These are phyloP conservation scores for Pardalotus punctatus DNA, from an alignment of 2,113 vertebrate species.

Conservation along the genomic window DNA sequence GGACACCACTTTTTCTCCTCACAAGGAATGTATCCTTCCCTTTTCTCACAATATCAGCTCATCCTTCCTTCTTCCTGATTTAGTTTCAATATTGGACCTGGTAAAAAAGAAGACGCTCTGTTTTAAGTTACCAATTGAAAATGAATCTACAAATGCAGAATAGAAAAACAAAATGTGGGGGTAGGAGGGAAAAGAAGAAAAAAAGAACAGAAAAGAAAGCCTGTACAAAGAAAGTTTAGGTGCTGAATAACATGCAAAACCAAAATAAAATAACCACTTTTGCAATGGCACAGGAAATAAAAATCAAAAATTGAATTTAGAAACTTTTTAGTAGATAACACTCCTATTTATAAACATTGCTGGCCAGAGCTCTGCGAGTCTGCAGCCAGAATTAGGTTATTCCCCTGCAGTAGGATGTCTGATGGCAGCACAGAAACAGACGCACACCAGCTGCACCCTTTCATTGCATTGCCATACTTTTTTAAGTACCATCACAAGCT, in stretches of 20 bases:
- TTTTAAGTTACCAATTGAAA: background rate
- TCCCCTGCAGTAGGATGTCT: background rate
- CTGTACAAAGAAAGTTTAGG: background rate
- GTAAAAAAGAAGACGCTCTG: background rate
- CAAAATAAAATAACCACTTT: background rate
- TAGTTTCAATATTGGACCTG: background rate
- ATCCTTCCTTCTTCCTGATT: background rate
- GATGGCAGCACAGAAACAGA: background rate
- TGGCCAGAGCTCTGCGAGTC: background rate
- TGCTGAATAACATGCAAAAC: background rate
- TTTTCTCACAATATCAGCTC: background rate
- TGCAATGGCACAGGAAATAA: background rate
- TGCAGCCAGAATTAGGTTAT: constrained; percentile 14
- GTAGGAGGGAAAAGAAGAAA: background rate
- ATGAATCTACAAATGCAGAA: background rate
- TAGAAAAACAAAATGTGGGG: background rate
- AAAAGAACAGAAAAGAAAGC: background rate
- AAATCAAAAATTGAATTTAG: constrained; percentile 19
- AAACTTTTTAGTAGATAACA: background rate
- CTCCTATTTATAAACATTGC: background rate
- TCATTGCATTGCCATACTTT: background rate
- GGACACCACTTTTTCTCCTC: background rate
- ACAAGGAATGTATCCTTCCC: background rate
- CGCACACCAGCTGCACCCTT: background rate
- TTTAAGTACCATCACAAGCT: background rate